phyloP scores from a whole-genome alignment of 2,888 invertebrate species.

The Siphlonurus alternatus region DNA sequence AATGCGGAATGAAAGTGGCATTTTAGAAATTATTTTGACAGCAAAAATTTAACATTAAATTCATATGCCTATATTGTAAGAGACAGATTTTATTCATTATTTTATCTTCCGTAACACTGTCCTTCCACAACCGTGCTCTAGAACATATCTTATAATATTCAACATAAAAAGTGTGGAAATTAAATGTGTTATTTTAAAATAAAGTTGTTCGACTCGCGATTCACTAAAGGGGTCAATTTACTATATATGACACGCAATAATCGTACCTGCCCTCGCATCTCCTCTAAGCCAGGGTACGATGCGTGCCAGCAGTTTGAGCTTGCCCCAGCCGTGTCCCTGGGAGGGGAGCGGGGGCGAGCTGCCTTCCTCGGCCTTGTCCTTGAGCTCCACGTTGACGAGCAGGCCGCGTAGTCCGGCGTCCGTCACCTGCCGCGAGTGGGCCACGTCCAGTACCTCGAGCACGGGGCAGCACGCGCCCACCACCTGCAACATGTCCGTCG shows the following conservation, averaged over 20 bases:
- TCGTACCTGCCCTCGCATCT: background rate
- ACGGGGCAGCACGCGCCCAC: constrained; percentile 26
- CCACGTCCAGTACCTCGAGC: constrained; percentile 25
- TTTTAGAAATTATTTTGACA: no score
- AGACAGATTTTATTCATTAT: no score
- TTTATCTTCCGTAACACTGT: no score
- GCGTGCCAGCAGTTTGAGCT: constrained; percentile 12
- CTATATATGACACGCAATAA: background rate
- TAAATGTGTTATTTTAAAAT: no score
- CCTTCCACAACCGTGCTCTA: no score
- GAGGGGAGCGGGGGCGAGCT: background rate
- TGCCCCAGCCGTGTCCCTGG: constrained; percentile 11
- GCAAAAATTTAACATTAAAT: no score
- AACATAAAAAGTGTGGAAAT: no score
- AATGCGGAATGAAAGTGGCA: no score
- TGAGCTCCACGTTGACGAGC: constrained; percentile 25
- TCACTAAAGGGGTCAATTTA: no score
- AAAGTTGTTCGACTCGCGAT: no score
- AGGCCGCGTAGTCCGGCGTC: constrained; percentile 26
- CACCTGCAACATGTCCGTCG: constrained; percentile 15
- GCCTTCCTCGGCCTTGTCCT: constrained; percentile 19
- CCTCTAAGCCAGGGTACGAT: constrained; percentile 12
- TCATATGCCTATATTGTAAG: no score
- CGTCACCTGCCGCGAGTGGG: constrained; percentile 28
- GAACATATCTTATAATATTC: no score